Conservation (phyloP, 2,113 vertebrate species). For the Aphyosemion australe region DNA sequence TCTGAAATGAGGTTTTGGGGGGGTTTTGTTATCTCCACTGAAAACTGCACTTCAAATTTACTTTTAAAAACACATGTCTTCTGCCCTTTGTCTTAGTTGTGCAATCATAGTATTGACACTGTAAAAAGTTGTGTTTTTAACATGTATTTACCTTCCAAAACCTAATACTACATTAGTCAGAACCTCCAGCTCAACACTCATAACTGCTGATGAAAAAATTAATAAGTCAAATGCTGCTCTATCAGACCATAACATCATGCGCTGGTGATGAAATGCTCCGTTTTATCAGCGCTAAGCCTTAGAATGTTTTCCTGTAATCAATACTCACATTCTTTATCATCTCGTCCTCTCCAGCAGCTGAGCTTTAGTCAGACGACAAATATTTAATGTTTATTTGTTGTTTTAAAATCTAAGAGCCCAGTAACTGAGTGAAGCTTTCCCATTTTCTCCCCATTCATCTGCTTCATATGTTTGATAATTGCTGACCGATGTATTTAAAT, state of each 20-base stretch:
- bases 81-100: too few relatives aligned
- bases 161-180: background rate
- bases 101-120: too few relatives aligned
- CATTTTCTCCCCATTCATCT: too few relatives aligned
- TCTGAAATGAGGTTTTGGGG: too few relatives aligned
- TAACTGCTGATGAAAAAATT: background rate
- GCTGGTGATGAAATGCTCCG: background rate
- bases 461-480: too few relatives aligned
- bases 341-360: background rate
- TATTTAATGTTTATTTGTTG: background rate
- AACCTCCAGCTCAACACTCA: background rate
- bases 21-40: too few relatives aligned
- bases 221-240: background rate
- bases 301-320: background rate
- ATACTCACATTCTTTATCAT: background rate
- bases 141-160: background rate
- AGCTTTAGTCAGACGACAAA: slow-evolving; percentile 10
- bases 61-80: too few relatives aligned
- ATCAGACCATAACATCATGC: background rate
- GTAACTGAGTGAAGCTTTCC: too few relatives aligned
- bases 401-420: too few relatives aligned
- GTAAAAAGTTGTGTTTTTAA: too few relatives aligned
- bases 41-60: too few relatives aligned
- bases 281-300: slow-evolving; percentile 6
- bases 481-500: too few relatives aligned